A percentile compares a stretch with the other conserved stretches of the same genome.
phyloP scores from a whole-genome alignment of 1,140 invertebrate genomes.

The Heterodera carotae region DNA sequence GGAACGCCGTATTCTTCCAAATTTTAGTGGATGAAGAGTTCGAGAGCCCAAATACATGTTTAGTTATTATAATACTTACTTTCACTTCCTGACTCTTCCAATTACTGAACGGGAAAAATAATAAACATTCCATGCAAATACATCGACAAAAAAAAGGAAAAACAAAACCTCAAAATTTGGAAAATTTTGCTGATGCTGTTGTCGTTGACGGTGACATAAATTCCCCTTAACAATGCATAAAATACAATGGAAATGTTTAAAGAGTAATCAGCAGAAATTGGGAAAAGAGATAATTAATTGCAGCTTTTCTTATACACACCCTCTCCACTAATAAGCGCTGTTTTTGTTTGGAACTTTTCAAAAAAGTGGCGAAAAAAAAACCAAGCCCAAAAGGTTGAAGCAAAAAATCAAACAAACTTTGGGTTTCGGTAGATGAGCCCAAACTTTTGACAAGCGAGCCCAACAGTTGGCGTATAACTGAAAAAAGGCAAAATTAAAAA shows the following conservation, averaged over 20 bases:
- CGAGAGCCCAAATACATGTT: too few species aligned
- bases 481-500: constrained; percentile 19
- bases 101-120: constrained; percentile 1
- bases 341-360: too few species aligned
- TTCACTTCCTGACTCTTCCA: constrained; percentile 23
- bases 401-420: constrained; percentile 71
- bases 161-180: constrained; percentile 67
- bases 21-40: too few species aligned
- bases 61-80: too few species aligned
- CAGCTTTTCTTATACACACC: too few species aligned
- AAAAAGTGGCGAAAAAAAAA: too few species aligned
- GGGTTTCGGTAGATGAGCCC: constrained; percentile 90
- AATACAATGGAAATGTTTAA: not conserved
- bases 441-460: constrained; percentile 92
- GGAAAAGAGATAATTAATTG: too few species aligned
- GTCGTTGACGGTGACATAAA: constrained; percentile 95
- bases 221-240: constrained; percentile 69
- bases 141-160: too few species aligned
- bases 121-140: not conserved
- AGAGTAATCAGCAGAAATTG: too few species aligned
- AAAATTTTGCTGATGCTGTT: constrained; percentile 75
- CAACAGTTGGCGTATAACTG: constrained; percentile 78
- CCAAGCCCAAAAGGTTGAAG: too few species aligned
- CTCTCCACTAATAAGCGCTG: too few species aligned
- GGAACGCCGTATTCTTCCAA: too few species aligned